Base-by-base conservation (phyloP, 1,140 invertebrate genomes). In the Anastrepha obliqua region DNA sequence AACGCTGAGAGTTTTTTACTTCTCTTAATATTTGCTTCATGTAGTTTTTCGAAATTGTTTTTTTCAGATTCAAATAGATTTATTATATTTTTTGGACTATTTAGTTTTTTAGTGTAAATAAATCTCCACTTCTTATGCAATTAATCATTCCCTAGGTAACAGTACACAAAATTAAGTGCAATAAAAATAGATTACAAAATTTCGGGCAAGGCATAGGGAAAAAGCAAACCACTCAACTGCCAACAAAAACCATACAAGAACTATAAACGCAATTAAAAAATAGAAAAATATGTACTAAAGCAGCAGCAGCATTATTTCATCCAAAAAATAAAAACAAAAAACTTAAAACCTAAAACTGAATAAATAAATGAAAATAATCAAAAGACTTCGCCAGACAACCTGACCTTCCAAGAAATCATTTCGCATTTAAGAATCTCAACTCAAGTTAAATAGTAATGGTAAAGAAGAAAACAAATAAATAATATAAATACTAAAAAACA, bases 391-490 rank as follows among this genome's bases (percentile, higher is more conserved):
- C 74, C 74, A 81, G 47, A 81, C 44, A 81, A 55, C 74, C 47
- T 81, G 74, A 81, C 74, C 74, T 81, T 81, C 74, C 47, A n/a
- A 51, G 74, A 81, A 81, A 81, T 81, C 74, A 81, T 81, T 81
- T 81, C 44, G 47, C 74, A 81, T 81, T 55, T 20, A 2, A 81
- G 47, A 81, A 55, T 11, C 74, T 81, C 47, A 81, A 7, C 74
- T 9, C 44, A 81, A 81, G 47, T 17, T 42, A 81, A 81, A 58
- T 58, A 20, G n/a, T 81, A 81, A 55, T 81, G 55, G 20, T 81
- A 81, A 81, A 58, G 44, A 55, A 4, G 74, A 17, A 81, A 81
- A 29, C 3, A 58, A 81, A 81, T 81, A 51, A 81, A 81, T 2
- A 29, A 29, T 5, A n/a, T n/a, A 64, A 13, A 64, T n/a, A 64